Conservation (phyloP, 2,888 invertebrate genomes). For the Petrolisthes manimaculis region DNA sequence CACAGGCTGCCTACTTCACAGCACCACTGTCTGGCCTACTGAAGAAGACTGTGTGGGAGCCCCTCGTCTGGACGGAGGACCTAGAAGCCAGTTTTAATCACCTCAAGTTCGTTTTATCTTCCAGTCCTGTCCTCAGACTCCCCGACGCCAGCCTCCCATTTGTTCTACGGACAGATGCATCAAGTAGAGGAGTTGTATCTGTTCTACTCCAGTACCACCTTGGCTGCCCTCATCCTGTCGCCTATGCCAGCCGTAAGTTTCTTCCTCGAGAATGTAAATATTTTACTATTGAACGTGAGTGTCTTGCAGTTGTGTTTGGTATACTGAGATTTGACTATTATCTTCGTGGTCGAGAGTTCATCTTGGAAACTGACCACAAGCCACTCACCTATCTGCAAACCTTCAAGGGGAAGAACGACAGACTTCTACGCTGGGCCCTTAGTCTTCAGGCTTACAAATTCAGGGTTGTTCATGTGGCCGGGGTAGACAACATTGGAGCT, state of each 20-base stretch:
- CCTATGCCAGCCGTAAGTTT: slow-evolving; percentile 26
- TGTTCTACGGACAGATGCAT: neutral
- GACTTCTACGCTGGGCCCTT: slow-evolving; percentile 6
- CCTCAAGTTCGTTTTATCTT: neutral
- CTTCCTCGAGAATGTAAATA: neutral
- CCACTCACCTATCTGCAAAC: neutral
- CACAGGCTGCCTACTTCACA: neutral
- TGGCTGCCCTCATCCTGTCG: neutral
- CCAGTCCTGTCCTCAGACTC: neutral
- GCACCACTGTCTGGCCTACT: neutral
- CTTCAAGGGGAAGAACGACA: slow-evolving; percentile 5
- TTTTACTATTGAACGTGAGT: slow-evolving; percentile 29
- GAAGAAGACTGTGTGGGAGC: neutral
- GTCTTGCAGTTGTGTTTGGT: neutral
- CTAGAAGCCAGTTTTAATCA: neutral
- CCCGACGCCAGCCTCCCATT: slow-evolving; percentile 3
- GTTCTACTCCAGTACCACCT: slow-evolving; percentile 27
- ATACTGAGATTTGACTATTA: slow-evolving; percentile 24
- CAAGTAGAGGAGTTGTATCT: slow-evolving; percentile 9
- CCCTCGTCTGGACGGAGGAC: neutral
- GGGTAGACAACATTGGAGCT: slow-evolving; percentile 9
- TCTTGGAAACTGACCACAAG: too few species aligned
- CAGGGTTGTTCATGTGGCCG: neutral
- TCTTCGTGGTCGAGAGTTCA: neutral
- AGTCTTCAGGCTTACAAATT: slow-evolving; percentile 7